These are phyloP conservation scores for Sebastes hubbsi DNA, from an alignment of 2,797 vertebrate species.

Conservation along the genomic window DNA sequence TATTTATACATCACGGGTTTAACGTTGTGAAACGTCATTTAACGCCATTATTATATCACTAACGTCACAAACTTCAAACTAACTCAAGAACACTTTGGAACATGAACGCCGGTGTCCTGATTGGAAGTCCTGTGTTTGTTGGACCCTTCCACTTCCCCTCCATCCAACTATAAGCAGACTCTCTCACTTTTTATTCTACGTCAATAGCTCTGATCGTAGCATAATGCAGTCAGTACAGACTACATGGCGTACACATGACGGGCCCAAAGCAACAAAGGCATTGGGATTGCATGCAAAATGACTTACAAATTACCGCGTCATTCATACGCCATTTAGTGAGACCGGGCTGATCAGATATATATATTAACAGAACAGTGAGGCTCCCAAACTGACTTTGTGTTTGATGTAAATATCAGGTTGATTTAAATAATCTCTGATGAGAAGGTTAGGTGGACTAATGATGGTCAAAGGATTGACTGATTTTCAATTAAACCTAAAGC, in stretches of 20 bases:
- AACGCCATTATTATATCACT: not conserved
- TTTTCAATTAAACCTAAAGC: constrained; percentile 56
- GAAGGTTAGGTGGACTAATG: not conserved
- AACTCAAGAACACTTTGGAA: too few species aligned
- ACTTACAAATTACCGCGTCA: not conserved
- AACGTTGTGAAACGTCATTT: not conserved
- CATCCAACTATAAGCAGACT: too few species aligned
- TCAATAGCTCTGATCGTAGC: too few species aligned
- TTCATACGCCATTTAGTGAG: not conserved
- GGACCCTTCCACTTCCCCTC: too few species aligned
- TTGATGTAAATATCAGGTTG: constrained; percentile 15
- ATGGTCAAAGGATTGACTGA: not conserved
- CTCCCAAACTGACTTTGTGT: not conserved
- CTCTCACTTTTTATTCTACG: too few species aligned
- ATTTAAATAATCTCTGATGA: not conserved
- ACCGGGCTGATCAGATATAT: not conserved
- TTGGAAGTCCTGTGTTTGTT: too few species aligned
- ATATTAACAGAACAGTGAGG: not conserved
- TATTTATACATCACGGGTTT: not conserved
- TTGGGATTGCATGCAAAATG: not conserved
- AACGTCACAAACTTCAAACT: too few species aligned
- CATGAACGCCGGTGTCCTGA: too few species aligned
- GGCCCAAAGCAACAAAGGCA: not conserved
- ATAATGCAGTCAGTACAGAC: not conserved
- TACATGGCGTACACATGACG: not conserved